Evolutionary conservation across 2,113 vertebrate species (phyloP), one percentile per base, ranked within the genome.

Genomic region (Rutilus rutilus): DNA sequence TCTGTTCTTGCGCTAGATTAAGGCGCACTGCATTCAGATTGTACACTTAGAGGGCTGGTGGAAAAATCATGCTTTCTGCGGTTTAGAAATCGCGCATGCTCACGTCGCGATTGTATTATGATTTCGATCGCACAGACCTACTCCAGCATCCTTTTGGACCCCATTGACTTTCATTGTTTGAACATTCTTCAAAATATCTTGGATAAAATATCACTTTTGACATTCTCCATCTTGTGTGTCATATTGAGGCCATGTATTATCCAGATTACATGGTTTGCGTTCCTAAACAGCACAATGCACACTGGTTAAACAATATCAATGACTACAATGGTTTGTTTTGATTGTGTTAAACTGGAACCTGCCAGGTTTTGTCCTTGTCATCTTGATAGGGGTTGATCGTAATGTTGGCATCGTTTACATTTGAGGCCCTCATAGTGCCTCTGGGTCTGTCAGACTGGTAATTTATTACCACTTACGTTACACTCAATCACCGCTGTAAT

Each of bases 401-500:
- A 77, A 59, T 2, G 39, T 52, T 64, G 39, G 42, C 50, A 60
- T 5, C 39, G 1, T 76, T 42, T 84, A 60, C 39, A 17, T 57
- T n/a, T 21, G 30, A 60, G 69, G 14, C 57, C 52, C 57, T 52
- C 2, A 10, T 62, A 47, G 36, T 27, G 77, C 23, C 33, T 79
- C 6, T 30, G 4, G 33, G 54, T 33, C 19, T 9, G 30, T 85
- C 59, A 81, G 89, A 85, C 83, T 84, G 30, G 87, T 92, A 89
- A 93, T 91, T 86, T 94, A 80, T 64, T 90, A 91, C 62, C 50
- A 57, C 73, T 83, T 87, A 82, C 85, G 84, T 87, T 88, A 87
- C 65, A 88, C 86, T 47, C 89, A 47, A 11, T 45, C 57, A 62
- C 36, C 5, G 15, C 78, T 47, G 59, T 42, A 45, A 47, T 64